Conservation (phyloP, 2,113 vertebrate species). For the Neopipo cinnamomea region DNA sequence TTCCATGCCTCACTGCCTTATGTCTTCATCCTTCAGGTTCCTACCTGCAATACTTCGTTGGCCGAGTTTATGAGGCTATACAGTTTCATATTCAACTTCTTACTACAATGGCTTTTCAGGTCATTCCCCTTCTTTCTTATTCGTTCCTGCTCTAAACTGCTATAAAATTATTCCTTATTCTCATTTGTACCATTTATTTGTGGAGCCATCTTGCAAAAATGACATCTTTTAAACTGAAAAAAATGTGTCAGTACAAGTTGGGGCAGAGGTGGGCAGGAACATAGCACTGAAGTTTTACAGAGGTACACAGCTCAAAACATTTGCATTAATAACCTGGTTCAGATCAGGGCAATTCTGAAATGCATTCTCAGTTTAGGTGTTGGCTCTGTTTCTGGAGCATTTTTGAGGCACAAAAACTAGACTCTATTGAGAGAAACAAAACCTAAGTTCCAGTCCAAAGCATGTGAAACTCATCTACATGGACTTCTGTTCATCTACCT, state of each 20-base stretch:
- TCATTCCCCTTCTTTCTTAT: not conserved
- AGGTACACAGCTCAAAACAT: not conserved
- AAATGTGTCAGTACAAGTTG: not conserved
- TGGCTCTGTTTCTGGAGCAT: not conserved
- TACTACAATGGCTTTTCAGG: not conserved
- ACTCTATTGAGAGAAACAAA: not conserved
- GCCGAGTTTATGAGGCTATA: not conserved
- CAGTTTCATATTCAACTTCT: not conserved
- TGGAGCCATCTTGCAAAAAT: not conserved
- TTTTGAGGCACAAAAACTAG: not conserved
- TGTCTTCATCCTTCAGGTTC: not conserved
- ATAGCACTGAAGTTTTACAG: not conserved
- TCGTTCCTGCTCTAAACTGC: not conserved
- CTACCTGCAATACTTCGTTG: not conserved
- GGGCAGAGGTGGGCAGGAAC: not conserved
- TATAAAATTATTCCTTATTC: not conserved
- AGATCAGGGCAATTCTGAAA: not conserved
- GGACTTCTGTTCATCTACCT: not conserved
- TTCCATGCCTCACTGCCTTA: not conserved
- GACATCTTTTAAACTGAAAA: not conserved
- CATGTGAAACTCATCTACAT: not conserved
- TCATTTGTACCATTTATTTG: not conserved
- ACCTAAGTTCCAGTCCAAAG: not conserved
- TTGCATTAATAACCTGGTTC: not conserved
- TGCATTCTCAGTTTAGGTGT: not conserved